Conservation (phyloP, 2,797 vertebrate genomes). For the Urocyon cinereoargenteus region DNA sequence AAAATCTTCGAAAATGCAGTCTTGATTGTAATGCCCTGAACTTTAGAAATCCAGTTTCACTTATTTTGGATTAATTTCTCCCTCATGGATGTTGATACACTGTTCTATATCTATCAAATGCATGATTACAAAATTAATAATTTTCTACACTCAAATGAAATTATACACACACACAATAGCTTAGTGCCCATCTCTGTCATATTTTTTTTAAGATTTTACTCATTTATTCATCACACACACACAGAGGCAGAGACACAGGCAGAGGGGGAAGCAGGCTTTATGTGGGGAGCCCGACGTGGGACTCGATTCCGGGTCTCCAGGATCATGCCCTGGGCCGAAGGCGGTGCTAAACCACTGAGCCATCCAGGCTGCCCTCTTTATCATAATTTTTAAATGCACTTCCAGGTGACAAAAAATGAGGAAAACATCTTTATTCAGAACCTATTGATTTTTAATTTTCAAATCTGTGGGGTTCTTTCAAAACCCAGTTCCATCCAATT, state of each 20-base stretch:
- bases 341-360: too few relatives aligned
- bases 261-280: too few relatives aligned
- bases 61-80: slow-evolving; percentile 50
- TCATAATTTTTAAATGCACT: background rate
- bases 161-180: background rate
- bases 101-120: background rate
- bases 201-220: too few relatives aligned
- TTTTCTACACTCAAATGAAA: slow-evolving; percentile 36
- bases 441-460: background rate
- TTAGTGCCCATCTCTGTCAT: background rate
- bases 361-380: too few relatives aligned
- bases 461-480: background rate
- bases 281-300: too few relatives aligned
- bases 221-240: too few relatives aligned
- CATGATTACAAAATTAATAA: slow-evolving; percentile 41
- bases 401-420: slow-evolving; percentile 29
- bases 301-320: too few relatives aligned
- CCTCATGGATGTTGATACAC: background rate
- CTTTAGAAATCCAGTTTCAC: background rate
- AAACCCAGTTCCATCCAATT: background rate
- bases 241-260: too few relatives aligned
- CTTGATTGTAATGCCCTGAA: background rate
- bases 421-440: background rate
- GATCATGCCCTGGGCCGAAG: too few relatives aligned
- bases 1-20: slow-evolving; percentile 7